phyloP scores from a whole-genome alignment of 2,797 vertebrate species.

The Spinibarbus caldwelli region DNA sequence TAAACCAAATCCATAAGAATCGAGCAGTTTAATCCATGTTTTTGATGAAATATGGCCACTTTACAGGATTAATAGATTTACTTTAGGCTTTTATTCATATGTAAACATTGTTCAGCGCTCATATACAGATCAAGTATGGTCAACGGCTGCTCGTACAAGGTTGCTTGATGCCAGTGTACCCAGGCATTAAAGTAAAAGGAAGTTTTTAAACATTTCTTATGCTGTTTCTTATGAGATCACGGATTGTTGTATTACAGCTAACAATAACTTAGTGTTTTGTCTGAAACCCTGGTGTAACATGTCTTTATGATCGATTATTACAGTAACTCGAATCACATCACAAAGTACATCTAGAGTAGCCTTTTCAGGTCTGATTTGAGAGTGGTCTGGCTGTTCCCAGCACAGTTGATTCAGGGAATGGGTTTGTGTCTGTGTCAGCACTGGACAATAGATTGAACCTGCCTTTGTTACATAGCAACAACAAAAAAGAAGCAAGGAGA shows the following conservation, averaged over 20 bases:
- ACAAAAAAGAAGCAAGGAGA: conserved; percentile 63
- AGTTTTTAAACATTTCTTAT: background rate
- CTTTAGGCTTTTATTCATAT: background rate
- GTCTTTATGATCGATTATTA: background rate
- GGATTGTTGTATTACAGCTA: too few relatives aligned
- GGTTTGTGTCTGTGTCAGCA: conserved; percentile 18
- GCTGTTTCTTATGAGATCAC: background rate
- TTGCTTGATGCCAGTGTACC: background rate
- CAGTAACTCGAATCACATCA: background rate
- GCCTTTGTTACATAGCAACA: conserved; percentile 75
- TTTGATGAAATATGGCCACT: background rate
- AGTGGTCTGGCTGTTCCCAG: background rate
- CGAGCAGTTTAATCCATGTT: background rate
- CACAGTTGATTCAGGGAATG: conserved; percentile 20
- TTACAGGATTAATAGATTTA: background rate
- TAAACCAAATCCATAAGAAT: background rate
- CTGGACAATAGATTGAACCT: conserved; percentile 41
- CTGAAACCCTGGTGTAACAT: background rate
- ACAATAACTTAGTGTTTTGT: background rate
- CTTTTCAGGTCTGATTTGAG: background rate
- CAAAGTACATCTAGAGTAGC: background rate
- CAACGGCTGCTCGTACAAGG: background rate
- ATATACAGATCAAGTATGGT: background rate
- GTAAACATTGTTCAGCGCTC: background rate
- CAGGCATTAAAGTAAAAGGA: background rate